Percentiles rank a stretch among this genome's conserved stretches.
Evolutionary conservation across 2,888 invertebrate species (phyloP).

Genomic region (Stenichneumon culpator): DNA sequence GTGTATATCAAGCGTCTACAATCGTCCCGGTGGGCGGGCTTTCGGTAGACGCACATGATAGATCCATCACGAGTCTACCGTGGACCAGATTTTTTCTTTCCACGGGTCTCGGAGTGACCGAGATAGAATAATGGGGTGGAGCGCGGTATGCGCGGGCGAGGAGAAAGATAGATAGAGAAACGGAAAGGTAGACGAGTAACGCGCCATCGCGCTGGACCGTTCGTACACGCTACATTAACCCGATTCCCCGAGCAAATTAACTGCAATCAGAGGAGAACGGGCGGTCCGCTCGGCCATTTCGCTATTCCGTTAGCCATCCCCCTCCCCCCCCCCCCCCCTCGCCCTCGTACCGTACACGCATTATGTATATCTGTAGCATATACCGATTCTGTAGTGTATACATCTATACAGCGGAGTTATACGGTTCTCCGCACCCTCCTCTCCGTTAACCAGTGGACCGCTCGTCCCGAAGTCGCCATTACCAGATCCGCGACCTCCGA

Average conservation of each 20-base stretch:
- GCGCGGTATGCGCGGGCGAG: conserved; percentile 5
- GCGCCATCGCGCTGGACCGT: conserved; percentile 65
- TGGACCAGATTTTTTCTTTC: conserved; percentile 15
- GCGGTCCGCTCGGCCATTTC: conserved; percentile 77
- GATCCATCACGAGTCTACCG: not conserved
- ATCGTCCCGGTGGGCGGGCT: too few relatives aligned
- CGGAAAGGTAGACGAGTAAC: conserved; percentile 49
- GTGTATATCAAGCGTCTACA: not conserved
- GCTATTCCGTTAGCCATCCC: conserved; percentile 75
- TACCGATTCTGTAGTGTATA: conserved; percentile 27
- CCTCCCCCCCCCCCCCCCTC: conserved; percentile 51
- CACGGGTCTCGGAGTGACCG: not conserved
- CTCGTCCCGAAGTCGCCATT: conserved; percentile 74
- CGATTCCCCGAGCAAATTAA: conserved; percentile 84
- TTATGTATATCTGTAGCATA: conserved; percentile 33
- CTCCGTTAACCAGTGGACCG: conserved; percentile 71
- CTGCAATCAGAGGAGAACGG: conserved; percentile 82
- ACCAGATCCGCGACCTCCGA: conserved; percentile 61
- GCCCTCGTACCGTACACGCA: not conserved
- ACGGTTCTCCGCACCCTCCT: conserved; percentile 46
- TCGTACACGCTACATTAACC: conserved; percentile 84
- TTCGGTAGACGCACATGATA: not conserved
- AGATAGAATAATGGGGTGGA: conserved; percentile 39
- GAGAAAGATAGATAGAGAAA: conserved; percentile 41
- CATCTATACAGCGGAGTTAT: conserved; percentile 7